Base-by-base conservation (phyloP, 2,797 vertebrate genomes). In the Spondyliosoma cantharus region DNA sequence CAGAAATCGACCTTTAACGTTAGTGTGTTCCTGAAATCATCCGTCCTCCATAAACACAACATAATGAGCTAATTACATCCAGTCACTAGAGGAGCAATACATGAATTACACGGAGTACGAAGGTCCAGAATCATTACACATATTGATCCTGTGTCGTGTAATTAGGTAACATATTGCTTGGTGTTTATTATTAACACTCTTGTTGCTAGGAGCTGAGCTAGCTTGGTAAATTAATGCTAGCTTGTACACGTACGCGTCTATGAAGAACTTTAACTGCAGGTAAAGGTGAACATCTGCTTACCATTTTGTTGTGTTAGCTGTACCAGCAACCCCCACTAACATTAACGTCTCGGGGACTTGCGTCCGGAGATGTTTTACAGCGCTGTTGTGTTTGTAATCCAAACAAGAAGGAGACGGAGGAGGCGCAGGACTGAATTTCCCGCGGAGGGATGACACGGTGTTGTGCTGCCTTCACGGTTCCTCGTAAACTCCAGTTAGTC, bases 341-440 rank as follows among this genome's bases (percentile, higher is more conserved):
- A 54, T 29, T 1, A 57, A 50, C 0, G 9, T 24, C 13, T 60
- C 5, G 3, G 2, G 6, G n/a, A 24, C 20, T 3, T 13, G 5
- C 2, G 27, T 48, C 12, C 20, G 17, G 7, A 16, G n/a, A 22
- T 1, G 6, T 57, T 19, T 20, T 16, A 5, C 14, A 1, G 12
- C 1, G 16, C 0, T 15, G 9, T 20, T n/a, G 5, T 17, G 32
- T 42, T 53, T 49, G 0, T 71, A 49, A 54, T 50, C 43, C 32
- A 56, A 73, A 82, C 0, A 29, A 9, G 5, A 16, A 5, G 1
- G 1, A 3, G 3, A 37, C 7, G 5, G 14, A 5, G 1, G 1
- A 3, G 3, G 45, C 2, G 45, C 37, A 5, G 14, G 13, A 60
- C 71, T 71, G 77, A 91, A 90, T 85, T 85, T 92, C 92, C 89